Percentiles rank a stretch among this genome's conserved stretches.
These are phyloP conservation scores for Xenopus borealis DNA, from an alignment of 2,113 vertebrate genomes.

Conservation along the genomic window DNA sequence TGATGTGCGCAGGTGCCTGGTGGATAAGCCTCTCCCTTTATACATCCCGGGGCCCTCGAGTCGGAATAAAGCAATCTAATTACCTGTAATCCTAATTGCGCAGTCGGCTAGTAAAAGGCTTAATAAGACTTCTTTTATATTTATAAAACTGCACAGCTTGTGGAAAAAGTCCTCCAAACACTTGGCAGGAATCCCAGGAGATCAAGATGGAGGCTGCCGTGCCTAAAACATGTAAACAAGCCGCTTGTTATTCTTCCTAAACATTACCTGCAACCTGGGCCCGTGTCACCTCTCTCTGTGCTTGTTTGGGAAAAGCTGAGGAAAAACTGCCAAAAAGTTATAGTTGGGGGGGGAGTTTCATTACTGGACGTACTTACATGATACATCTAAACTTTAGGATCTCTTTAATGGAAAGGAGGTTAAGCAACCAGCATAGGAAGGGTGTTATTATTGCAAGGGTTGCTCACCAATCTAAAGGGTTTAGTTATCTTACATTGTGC, in stretches of 20 bases:
- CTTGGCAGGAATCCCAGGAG: conserved; percentile 80
- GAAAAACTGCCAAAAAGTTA: too few species aligned
- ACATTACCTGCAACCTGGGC: conserved; percentile 75
- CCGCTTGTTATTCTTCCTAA: conserved; percentile 77
- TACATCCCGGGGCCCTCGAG: conserved; percentile 59
- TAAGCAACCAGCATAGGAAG: too few species aligned
- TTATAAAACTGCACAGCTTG: conserved; percentile 79
- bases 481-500: too few species aligned
- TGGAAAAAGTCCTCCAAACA: conserved; percentile 75
- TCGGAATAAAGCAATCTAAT: conserved; percentile 69
- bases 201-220: conserved; percentile 78
- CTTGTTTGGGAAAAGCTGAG: not conserved
- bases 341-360: too few species aligned
- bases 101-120: conserved; percentile 71
- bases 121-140: conserved; percentile 77
- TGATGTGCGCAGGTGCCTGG: conserved; percentile 32
- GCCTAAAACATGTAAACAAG: conserved; percentile 79
- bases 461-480: too few species aligned
- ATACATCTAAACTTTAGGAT: too few species aligned
- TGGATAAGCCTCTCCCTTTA: conserved; percentile 56
- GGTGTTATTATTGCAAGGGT: too few species aligned
- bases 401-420: too few species aligned
- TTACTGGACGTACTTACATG: too few species aligned
- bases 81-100: conserved; percentile 67
- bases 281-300: conserved; percentile 59